phyloP scores from a whole-genome alignment of 2,797 vertebrate genomes.

The Florisuga fusca region DNA sequence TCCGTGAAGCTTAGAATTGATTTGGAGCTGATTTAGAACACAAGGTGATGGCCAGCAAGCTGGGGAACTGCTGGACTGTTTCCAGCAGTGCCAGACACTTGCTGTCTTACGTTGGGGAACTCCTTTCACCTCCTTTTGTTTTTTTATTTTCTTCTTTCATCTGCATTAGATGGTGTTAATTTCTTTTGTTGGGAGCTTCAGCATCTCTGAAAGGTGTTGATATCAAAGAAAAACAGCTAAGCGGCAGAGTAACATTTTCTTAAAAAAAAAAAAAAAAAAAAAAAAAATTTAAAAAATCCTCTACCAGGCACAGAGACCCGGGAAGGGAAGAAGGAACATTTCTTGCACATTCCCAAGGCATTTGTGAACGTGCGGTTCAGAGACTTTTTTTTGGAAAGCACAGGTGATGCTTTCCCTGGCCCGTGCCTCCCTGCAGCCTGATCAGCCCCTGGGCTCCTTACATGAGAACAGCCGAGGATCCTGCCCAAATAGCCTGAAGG shows the following conservation, averaged over 20 bases:
- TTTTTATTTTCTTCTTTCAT: neutral
- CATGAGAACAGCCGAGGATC: fast-evolving
- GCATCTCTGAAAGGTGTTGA: neutral
- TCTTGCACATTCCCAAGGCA: neutral
- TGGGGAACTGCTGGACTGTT: neutral
- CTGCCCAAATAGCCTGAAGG: neutral
- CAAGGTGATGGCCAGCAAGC: neutral
- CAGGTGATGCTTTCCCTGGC: neutral
- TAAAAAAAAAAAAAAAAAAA: neutral
- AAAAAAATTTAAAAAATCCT: neutral
- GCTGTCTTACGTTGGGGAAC: fast-evolving
- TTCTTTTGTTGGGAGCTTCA: neutral
- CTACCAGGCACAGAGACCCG: too few relatives aligned
- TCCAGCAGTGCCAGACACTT: neutral
- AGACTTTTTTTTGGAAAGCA: neutral
- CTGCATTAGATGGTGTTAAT: neutral
- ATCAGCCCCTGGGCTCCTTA: neutral
- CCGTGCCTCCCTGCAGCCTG: neutral
- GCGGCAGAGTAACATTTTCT: neutral
- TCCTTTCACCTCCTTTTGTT: neutral
- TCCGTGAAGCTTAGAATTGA: neutral
- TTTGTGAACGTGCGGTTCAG: neutral
- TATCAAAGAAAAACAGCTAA: neutral
- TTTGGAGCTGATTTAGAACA: neutral
- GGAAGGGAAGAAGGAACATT: neutral